Evolutionary conservation across 2,113 vertebrate genomes (phyloP).

Genomic region (Oophaga pumilio): DNA sequence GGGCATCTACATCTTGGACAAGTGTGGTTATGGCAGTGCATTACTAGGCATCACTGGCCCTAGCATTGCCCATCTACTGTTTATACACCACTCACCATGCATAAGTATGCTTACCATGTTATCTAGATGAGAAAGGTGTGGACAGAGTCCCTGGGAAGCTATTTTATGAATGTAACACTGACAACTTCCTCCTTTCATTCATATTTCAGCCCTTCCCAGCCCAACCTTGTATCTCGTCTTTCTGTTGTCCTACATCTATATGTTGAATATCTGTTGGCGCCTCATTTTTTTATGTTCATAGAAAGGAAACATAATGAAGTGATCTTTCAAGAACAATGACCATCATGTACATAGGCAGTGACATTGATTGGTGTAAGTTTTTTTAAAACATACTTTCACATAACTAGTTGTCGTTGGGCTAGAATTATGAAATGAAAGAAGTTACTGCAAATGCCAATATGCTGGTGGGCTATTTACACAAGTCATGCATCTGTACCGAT

Average conservation of each 20-base stretch:
- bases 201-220: not conserved
- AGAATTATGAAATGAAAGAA: not conserved
- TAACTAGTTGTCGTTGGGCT: no score
- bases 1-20: not conserved
- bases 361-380: not conserved
- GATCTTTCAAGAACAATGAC: not conserved
- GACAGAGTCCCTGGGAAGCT: not conserved
- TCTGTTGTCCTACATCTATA: not conserved
- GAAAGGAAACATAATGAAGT: not conserved
- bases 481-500: no score
- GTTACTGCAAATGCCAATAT: not conserved
- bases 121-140: not conserved
- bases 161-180: conserved; percentile 5
- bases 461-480: not conserved
- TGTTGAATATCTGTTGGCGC: not conserved
- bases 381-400: not conserved
- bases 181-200: not conserved
- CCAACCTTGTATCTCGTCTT: not conserved
- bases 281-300: not conserved
- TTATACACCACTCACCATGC: not conserved
- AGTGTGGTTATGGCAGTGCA: not conserved
- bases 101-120: not conserved
- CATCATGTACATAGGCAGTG: not conserved
- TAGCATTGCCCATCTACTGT: no score
- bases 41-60: no score